These are phyloP conservation scores for Botia almorhae DNA, from an alignment of 2,797 vertebrate species.

Conservation along the genomic window DNA sequence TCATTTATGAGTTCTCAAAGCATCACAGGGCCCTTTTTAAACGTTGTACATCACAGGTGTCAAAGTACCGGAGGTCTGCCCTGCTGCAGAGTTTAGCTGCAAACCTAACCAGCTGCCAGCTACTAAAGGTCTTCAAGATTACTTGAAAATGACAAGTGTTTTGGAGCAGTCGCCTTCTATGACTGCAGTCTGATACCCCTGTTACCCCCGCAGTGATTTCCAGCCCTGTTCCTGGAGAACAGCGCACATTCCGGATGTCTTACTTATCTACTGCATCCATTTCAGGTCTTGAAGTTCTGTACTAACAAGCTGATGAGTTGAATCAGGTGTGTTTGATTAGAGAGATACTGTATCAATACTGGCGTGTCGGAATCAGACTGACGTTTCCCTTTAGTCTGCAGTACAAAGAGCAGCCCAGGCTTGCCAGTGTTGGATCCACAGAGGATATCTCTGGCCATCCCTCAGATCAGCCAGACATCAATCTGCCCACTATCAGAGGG, in stretches of 20 bases:
- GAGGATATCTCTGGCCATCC: not conserved
- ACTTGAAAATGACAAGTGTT: too few relatives aligned
- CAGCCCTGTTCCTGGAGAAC: not conserved
- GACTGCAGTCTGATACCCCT: not conserved
- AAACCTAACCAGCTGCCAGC: too few relatives aligned
- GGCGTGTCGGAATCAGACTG: not conserved
- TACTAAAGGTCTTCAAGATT: too few relatives aligned
- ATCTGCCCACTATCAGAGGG: conserved; percentile 17
- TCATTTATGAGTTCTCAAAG: not conserved
- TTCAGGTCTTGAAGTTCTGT: not conserved
- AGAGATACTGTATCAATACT: not conserved
- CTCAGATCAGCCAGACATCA: conserved; percentile 46
- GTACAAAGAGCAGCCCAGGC: conserved; percentile 3
- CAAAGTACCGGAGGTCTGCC: not conserved
- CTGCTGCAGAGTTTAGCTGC: too few relatives aligned
- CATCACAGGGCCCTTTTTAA: not conserved
- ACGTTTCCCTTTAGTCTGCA: not conserved
- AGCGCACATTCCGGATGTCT: not conserved
- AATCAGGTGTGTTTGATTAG: not conserved
- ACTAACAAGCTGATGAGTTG: not conserved
- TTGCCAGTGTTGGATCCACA: not conserved
- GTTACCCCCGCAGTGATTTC: not conserved
- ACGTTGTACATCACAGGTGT: not conserved
- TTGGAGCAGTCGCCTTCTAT: too few relatives aligned
- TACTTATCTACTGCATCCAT: not conserved